Conservation (phyloP, 2,888 invertebrate genomes). For the Pachliopta kotzebuea region DNA sequence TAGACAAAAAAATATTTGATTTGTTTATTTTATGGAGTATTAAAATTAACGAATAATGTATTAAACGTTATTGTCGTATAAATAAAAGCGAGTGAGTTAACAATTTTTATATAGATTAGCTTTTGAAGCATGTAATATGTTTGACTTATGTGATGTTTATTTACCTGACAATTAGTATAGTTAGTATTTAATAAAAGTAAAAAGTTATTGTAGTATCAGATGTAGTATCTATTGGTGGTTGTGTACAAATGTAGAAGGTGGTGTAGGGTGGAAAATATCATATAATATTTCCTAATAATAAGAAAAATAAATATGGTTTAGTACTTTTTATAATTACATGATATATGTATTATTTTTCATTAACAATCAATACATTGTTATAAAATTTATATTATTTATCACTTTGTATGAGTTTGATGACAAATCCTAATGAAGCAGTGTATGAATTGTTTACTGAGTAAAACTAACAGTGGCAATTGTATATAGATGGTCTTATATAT, state of each 20-base stretch:
- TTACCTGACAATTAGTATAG: slow-evolving; percentile 24
- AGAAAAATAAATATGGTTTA: too few relatives aligned
- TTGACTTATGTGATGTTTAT: slow-evolving; percentile 26
- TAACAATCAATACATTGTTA: not conserved
- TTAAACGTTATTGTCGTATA: not conserved
- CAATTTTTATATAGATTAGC: slow-evolving; percentile 5
- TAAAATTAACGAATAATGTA: not conserved
- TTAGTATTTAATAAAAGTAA: slow-evolving; percentile 11
- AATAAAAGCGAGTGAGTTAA: not conserved
- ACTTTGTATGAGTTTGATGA: too few relatives aligned
- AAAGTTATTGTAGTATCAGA: slow-evolving; percentile 4
- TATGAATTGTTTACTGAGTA: too few relatives aligned
- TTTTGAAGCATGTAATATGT: slow-evolving; percentile 15
- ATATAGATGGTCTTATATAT: too few relatives aligned
- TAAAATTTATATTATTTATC: too few relatives aligned
- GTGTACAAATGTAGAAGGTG: slow-evolving; percentile 8
- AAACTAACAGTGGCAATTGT: too few relatives aligned
- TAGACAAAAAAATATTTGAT: not conserved
- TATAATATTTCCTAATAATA: too few relatives aligned
- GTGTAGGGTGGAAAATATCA: not conserved
- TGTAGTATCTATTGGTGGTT: slow-evolving; percentile 1
- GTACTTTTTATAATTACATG: slow-evolving; percentile 1
- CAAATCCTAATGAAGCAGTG: too few relatives aligned
- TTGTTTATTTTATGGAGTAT: not conserved
- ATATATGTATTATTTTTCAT: slow-evolving; percentile 14